These are phyloP conservation scores for Naso thynnoides DNA, from an alignment of 2,797 vertebrate genomes.

Conservation along the genomic window DNA sequence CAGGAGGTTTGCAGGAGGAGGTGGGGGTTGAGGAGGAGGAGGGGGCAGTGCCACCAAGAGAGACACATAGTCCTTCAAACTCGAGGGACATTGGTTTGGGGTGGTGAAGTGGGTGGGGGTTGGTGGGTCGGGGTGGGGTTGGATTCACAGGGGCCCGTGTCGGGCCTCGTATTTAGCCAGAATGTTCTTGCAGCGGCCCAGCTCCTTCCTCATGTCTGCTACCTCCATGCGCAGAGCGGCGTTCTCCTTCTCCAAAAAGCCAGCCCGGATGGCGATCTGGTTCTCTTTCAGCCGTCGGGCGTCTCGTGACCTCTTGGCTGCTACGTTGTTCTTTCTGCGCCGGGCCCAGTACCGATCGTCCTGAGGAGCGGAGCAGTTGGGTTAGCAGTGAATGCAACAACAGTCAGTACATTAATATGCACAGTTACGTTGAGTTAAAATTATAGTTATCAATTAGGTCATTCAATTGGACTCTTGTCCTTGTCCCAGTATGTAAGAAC, in stretches of 20 bases:
- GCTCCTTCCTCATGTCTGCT: constrained; percentile 94
- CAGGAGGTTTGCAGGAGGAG: not conserved
- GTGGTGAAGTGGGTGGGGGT: not conserved
- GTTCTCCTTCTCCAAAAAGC: constrained; percentile 98
- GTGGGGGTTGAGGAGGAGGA: not conserved
- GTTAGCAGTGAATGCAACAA: not conserved
- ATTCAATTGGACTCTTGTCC: too few species aligned
- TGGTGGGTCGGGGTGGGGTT: not conserved
- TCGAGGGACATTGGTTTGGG: constrained; percentile 6
- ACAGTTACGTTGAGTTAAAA: too few species aligned
- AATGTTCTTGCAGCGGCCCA: constrained; percentile 96
- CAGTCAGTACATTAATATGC: too few species aligned
- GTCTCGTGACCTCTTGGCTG: constrained; percentile 95
- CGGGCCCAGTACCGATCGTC: constrained; percentile 97
- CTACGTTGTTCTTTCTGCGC: constrained; percentile 99
- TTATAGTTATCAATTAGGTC: too few species aligned
- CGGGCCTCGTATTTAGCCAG: constrained; percentile 94
- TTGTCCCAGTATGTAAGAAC: too few species aligned
- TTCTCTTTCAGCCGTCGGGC: constrained; percentile 97
- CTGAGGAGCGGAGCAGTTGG: constrained; percentile 78
- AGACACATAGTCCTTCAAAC: constrained; percentile 86
- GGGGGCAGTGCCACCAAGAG: constrained; percentile 80
- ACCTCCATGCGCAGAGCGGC: constrained; percentile 93
- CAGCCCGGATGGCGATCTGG: constrained; percentile 97
- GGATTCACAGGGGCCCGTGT: constrained; percentile 90